Evolutionary conservation across 2,113 vertebrate genomes (phyloP), one percentile per base, ranked within the genome.

Genomic region (Channa argus): DNA sequence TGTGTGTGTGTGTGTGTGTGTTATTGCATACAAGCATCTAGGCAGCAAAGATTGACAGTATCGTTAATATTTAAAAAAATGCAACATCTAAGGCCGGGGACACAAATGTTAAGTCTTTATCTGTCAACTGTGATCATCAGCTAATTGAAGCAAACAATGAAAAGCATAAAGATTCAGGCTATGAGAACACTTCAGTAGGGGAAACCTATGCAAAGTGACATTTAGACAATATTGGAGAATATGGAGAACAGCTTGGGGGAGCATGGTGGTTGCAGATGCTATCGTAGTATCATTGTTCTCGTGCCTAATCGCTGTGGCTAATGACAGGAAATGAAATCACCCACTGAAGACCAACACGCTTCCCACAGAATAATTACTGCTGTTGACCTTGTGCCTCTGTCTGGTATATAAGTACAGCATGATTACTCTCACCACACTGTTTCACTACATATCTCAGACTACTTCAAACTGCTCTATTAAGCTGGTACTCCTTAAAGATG

Each of bases 271-370:
- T 49, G 74, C 76, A 53, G 83, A 85, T 86, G 84, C 59, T 79
- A 86, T 89, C 84, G 37, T 13, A 41, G 66, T 60, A 82, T 87
- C 86, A 79, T 76, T 88, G 85, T 79, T 82, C 85, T 82, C 10
- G n/a, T 75, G 86, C 83, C 85, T 91, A 90, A 90, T 91, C 76
- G 79, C 86, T 85, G 86, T 89, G 75, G 89, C 91, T 92, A 90
- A 92, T 88, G 86, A 80, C 82, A 72, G 85, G 83, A 92, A 90
- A 89, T 88, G 73, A 86, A 91, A 88, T 88, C 86, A 90, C 70
- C 81, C 79, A 68, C 74, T 79, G 75, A 85, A 89, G 76, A 77
- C 71, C 82, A 74, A 61, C 66, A 63, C 45, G 52, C 80, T 79
- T 86, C 79, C 88, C 74, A 46, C 80, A 76, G 82, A 78, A 82